Base-by-base conservation (phyloP, 2,797 vertebrate genomes). In the Geotrypetes seraphini region DNA sequence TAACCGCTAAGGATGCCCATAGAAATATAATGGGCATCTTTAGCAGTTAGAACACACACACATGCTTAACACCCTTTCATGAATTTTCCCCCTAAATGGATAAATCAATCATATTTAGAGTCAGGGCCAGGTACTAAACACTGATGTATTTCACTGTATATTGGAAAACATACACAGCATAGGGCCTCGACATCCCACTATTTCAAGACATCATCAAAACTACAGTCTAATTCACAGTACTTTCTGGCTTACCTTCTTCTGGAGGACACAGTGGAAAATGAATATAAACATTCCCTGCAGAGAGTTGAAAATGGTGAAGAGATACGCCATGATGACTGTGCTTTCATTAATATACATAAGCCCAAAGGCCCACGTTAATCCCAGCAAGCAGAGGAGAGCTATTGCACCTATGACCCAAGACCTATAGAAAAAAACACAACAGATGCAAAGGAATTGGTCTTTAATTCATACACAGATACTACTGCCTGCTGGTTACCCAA, bases 201-300 rank as follows among this genome's bases (percentile, higher is more conserved):
- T 50, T 64, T 53, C 60, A 10, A 60, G 37, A 46, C 43, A 59
- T 71, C 47, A 41, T n/a, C n/a, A n/a, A n/a, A n/a, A n/a, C n/a
- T n/a, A n/a, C n/a, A n/a, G n/a, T n/a, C n/a, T n/a, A n/a, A n/a
- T n/a, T n/a, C n/a, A n/a, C n/a, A n/a, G 43, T 63, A 47, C 36
- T 3, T 5, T 44, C 15, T 17, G 25, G 40, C 71, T 56, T 75
- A 96, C 95, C 94, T 98, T 98, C 70, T 98, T 98, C 78, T 98
- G 95, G 54, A 98, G 89, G 41, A 97, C 92, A 61, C 95, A 98
- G 80, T 98, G 95, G 83, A 98, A 98, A 77, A 98, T 96, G 81
- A 97, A 98, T 83, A 98, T 98, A 81, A 98, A 98, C 94, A 98
- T 97, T 53, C 95, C 95, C 75, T 98, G 95, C 37, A 98, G 89